These are phyloP conservation scores for Notothenia rossii DNA, from an alignment of 2,113 vertebrate genomes.

Conservation along the genomic window DNA sequence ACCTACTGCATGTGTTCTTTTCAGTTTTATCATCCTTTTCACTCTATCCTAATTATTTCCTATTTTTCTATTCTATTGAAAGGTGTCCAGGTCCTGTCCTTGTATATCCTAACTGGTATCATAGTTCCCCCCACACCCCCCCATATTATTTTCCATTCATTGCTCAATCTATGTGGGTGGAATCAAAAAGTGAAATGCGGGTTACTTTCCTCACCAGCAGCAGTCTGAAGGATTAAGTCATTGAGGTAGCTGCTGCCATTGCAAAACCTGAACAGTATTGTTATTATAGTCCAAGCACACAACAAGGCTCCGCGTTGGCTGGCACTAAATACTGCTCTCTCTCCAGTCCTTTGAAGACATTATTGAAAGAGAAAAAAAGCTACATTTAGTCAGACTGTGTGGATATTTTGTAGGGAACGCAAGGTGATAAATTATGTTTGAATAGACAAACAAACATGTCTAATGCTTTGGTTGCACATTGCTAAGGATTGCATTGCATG, in stretches of 20 bases:
- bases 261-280: constrained; percentile 48
- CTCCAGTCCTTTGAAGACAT: constrained; percentile 24
- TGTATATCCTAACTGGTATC: neutral
- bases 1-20: neutral
- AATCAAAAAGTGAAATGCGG: constrained; percentile 21
- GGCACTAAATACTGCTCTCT: constrained; percentile 18
- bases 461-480: constrained; percentile 28
- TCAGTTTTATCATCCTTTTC: neutral
- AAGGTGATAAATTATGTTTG: constrained; percentile 11
- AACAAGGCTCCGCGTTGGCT: constrained; percentile 14
- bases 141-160: neutral
- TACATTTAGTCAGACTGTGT: neutral
- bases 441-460: constrained; percentile 32
- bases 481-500: constrained; percentile 16
- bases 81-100: neutral
- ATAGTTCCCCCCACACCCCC: no score
- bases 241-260: constrained; percentile 37
- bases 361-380: neutral
- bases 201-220: constrained; percentile 12
- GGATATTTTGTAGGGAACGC: neutral
- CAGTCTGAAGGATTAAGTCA: constrained; percentile 39
- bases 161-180: neutral
- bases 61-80: neutral
- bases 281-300: constrained; percentile 36
- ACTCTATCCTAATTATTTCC: neutral